phyloP scores from a whole-genome alignment of 2,113 vertebrate genomes.

The Rhineura floridana region DNA sequence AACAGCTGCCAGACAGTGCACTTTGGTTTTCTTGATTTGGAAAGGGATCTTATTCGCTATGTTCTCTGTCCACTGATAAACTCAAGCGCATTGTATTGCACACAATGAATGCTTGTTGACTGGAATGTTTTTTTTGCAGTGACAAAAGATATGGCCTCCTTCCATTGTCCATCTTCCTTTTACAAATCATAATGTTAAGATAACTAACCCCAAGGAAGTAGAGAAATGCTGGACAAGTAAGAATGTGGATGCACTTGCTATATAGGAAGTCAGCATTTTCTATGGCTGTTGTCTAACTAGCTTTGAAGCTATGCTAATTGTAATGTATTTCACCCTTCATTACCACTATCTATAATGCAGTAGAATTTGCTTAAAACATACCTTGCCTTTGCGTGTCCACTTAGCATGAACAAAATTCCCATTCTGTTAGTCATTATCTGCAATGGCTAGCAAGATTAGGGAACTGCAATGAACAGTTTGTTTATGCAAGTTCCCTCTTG shows the following conservation, averaged over 20 bases:
- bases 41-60: constrained; percentile 52
- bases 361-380: not conserved
- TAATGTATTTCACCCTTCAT: not conserved
- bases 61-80: constrained; percentile 68
- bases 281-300: constrained; percentile 34
- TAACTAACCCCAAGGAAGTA: not conserved
- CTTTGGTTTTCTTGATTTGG: constrained; percentile 76
- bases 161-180: constrained; percentile 11
- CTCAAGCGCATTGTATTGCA: constrained; percentile 73
- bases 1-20: constrained; percentile 77
- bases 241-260: not conserved
- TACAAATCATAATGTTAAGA: not conserved
- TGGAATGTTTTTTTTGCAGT: constrained; percentile 68
- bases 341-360: not conserved
- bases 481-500: not conserved
- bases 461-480: not conserved
- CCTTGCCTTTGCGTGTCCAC: not conserved
- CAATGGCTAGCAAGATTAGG: no score
- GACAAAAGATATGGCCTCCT: constrained; percentile 65
- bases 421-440: not conserved
- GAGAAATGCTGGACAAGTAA: constrained; percentile 36
- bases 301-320: constrained; percentile 33
- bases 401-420: not conserved
- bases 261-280: not conserved
- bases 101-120: constrained; percentile 79